Evolutionary conservation across 1,140 invertebrate species (phyloP).

Genomic region (Thaumetopoea pityocampa): DNA sequence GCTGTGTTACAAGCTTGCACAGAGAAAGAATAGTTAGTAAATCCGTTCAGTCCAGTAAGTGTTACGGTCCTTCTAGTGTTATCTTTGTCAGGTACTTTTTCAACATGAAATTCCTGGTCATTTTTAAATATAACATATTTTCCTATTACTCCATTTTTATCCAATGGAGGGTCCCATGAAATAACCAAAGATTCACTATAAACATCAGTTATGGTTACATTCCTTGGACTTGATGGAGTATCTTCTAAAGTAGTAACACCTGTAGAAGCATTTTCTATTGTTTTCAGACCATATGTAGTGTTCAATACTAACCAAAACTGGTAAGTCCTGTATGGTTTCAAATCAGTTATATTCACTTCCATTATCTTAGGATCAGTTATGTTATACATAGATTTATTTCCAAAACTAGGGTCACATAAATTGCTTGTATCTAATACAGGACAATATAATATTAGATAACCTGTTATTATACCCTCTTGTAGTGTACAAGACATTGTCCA

Average conservation of each 20-base stretch:
- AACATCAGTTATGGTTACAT: conserved; percentile 78
- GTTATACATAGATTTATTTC: conserved; percentile 50
- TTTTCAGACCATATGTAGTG: conserved; percentile 82
- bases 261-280: conserved; percentile 81
- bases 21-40: conserved; percentile 80
- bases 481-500: conserved; percentile 85
- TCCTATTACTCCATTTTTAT: conserved; percentile 84
- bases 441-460: conserved; percentile 83
- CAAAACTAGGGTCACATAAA: conserved; percentile 46
- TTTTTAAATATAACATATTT: conserved; percentile 82
- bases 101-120: conserved; percentile 35
- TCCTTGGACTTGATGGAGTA: conserved; percentile 76
- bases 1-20: conserved; percentile 84
- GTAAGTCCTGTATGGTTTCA: conserved; percentile 89
- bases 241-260: conserved; percentile 86
- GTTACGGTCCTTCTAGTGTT: conserved; percentile 35
- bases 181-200: conserved; percentile 81
- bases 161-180: conserved; percentile 81
- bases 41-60: conserved; percentile 60
- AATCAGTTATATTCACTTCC: conserved; percentile 70
- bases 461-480: conserved; percentile 79
- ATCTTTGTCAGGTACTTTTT: conserved; percentile 37
- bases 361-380: conserved; percentile 46
- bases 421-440: conserved; percentile 75
- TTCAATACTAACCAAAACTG: conserved; percentile 83